Percentiles rank a stretch among this genome's conserved stretches.
Conservation (phyloP, 2,797 vertebrate species). For the Momotus momota region DNA sequence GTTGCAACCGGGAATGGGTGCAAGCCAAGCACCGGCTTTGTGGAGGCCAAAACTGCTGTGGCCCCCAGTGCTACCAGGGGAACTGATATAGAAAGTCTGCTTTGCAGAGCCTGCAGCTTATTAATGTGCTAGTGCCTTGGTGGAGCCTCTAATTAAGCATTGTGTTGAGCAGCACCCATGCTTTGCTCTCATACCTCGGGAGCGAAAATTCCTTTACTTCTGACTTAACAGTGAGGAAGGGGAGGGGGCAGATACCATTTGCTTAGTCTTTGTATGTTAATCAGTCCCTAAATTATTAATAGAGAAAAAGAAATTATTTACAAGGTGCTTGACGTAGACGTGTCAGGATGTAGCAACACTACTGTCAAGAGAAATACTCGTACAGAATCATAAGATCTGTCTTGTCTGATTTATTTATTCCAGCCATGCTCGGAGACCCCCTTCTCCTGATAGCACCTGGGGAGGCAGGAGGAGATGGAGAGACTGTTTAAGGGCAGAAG, state of each 20-base stretch:
- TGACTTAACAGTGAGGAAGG: background rate
- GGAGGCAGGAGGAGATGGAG: background rate
- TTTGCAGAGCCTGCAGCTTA: background rate
- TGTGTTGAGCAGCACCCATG: fast-evolving
- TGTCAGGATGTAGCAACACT: conserved; percentile 53
- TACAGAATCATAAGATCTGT: conserved; percentile 65
- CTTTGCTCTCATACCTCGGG: background rate
- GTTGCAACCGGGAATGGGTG: fast-evolving
- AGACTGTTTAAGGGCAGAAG: conserved; percentile 5
- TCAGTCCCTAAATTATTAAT: conserved; percentile 75
- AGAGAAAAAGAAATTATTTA: conserved; percentile 76
- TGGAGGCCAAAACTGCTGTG: background rate
- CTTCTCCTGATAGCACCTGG: conserved; percentile 4
- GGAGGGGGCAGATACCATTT: conserved; percentile 47
- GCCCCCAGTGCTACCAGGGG: background rate
- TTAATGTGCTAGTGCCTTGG: background rate
- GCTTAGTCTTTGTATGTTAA: conserved; percentile 75
- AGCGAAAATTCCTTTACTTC: conserved; percentile 48
- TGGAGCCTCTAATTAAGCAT: background rate
- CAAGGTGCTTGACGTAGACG: conserved; percentile 66
- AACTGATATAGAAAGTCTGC: background rate
- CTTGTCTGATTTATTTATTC: conserved; percentile 72
- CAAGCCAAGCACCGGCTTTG: background rate
- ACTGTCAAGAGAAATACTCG: conserved; percentile 72
- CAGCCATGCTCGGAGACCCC: conserved; percentile 37